A percentile compares a stretch with the other conserved stretches of the same genome.
Conservation (phyloP, 2,113 vertebrate species). For the Amazona guildingii region DNA sequence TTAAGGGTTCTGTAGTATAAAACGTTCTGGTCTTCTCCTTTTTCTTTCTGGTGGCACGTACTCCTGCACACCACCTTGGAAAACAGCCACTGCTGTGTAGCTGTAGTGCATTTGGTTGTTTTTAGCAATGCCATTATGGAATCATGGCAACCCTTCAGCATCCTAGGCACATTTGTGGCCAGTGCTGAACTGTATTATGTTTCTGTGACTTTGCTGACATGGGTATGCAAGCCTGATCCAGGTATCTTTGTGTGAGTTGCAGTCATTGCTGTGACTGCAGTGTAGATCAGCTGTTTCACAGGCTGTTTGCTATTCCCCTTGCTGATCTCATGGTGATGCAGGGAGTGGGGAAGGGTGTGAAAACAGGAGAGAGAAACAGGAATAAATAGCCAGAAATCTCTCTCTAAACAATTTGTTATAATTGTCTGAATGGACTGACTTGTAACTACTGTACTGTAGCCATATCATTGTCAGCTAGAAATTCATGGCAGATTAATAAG, state of each 20-base stretch:
- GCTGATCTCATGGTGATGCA: neutral
- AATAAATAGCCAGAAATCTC: neutral
- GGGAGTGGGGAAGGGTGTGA: neutral
- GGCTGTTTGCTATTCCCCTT: neutral
- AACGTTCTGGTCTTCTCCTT: neutral
- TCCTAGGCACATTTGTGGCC: neutral
- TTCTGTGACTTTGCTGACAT: neutral
- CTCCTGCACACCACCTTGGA: neutral
- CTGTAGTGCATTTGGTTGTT: neutral
- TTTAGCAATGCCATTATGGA: neutral
- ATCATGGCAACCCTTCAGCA: neutral
- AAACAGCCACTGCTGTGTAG: neutral
- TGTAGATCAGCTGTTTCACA: neutral
- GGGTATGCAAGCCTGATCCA: neutral
- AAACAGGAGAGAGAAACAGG: neutral
- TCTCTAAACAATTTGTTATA: neutral
- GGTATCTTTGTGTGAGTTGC: neutral
- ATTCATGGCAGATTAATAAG: neutral
- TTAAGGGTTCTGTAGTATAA: neutral
- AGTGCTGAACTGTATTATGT: neutral
- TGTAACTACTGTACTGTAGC: neutral
- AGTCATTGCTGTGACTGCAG: neutral
- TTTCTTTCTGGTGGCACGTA: neutral
- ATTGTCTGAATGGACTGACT: neutral
- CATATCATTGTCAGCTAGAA: neutral